These are phyloP conservation scores for Semnornis frantzii DNA, from an alignment of 2,113 vertebrate species.

Conservation along the genomic window DNA sequence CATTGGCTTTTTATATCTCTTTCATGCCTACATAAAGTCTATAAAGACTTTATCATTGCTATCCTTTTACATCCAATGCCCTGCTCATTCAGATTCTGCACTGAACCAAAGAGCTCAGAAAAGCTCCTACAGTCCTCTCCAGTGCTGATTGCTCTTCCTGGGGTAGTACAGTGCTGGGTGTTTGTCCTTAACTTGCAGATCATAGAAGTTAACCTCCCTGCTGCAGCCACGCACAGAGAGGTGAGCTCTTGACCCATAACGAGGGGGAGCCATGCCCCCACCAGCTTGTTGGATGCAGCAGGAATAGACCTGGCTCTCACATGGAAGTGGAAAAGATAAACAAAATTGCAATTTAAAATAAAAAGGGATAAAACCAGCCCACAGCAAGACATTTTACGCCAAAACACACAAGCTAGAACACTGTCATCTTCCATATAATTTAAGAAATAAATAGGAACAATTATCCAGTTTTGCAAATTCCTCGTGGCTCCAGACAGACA, in stretches of 20 bases:
- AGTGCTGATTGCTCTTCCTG: not conserved
- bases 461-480: slow-evolving; percentile 33
- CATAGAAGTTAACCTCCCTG: not conserved
- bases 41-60: no score
- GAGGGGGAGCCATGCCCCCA: not conserved
- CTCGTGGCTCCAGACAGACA: slow-evolving; percentile 27
- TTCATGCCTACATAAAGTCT: no score
- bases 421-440: not conserved
- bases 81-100: no score
- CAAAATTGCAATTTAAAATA: not conserved
- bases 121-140: not conserved
- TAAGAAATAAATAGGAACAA: slow-evolving; percentile 44
- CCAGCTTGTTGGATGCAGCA: not conserved
- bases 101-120: rapidly evolving
- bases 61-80: no score
- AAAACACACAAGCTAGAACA: not conserved
- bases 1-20: no score
- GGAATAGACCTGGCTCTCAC: not conserved
- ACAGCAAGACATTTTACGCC: not conserved
- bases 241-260: rapidly evolving
- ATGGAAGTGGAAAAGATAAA: not conserved
- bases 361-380: not conserved
- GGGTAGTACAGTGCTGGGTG: not conserved
- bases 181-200: not conserved
- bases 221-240: not conserved